Percentiles rank a stretch among this genome's conserved stretches.
Conservation (phyloP, 1,140 invertebrate species). For the Drosophila quadrilineata region DNA sequence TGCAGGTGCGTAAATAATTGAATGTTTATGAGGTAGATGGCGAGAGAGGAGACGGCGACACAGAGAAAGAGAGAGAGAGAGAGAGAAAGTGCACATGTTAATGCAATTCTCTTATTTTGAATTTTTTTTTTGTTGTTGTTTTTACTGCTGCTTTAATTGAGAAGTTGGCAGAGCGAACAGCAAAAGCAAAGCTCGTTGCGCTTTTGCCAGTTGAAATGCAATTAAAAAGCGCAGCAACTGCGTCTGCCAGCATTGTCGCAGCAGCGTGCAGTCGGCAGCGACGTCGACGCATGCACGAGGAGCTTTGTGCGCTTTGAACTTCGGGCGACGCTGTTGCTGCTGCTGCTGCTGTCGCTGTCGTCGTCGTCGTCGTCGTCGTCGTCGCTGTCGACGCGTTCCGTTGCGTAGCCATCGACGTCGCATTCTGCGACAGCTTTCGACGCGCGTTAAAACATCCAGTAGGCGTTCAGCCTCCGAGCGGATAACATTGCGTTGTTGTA, state of each 20-base stretch:
- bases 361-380: slow-evolving; percentile 18
- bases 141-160: no score
- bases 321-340: slow-evolving; percentile 24
- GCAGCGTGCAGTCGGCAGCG: neutral
- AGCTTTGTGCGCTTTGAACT: slow-evolving; percentile 9
- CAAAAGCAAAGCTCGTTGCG: no score
- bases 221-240: slow-evolving; percentile 50
- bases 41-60: slow-evolving; percentile 66
- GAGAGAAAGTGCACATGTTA: no score
- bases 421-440: slow-evolving; percentile 68
- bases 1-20: slow-evolving; percentile 1
- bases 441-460: slow-evolving; percentile 72
- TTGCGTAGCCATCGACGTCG: slow-evolving; percentile 9
- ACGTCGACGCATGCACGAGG: slow-evolving; percentile 19
- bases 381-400: slow-evolving; percentile 6
- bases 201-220: slow-evolving; percentile 63
- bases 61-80: no score
- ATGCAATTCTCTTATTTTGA: no score
- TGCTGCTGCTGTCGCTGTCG: slow-evolving; percentile 2
- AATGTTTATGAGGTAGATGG: neutral
- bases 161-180: no score
- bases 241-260: slow-evolving; percentile 1
- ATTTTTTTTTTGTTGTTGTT: no score
- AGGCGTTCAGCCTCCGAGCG: slow-evolving; percentile 81
- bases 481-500: slow-evolving; percentile 81